Base-by-base conservation (phyloP, 92 coral and sea anemone species). In the Heteractis magnifica region DNA sequence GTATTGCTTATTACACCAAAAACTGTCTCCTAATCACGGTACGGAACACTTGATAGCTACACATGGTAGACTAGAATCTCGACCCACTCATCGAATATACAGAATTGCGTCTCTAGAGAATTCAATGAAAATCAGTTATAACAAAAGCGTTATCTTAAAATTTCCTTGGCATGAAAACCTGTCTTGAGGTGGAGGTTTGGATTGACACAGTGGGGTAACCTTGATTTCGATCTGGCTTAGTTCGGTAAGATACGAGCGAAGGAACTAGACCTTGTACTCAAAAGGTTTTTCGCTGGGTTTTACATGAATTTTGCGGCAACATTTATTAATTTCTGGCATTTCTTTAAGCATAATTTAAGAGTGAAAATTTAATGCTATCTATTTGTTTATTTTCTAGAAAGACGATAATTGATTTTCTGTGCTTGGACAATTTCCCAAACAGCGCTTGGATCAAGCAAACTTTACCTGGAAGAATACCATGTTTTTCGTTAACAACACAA, bases 401-500 rank as follows among this genome's bases (percentile, higher is more conserved):
- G 10, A 8, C 58, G 58, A 53, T 53, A 53, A 53, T 53, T 12
- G 58, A 53, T 8, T 53, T 53, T 8, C 10, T 53, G 9, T 8
- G 13, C 13, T 12, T 8, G 58, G 13, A 53, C 58, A 53, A 4
- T 12, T 12, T 53, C 10, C 58, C 58, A 53, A 12, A 1, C 9
- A 53, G 13, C 58, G 10, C 58, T 8, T 53, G 0, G 58, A 8
- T 8, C 12, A 10, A 16, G 34, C 4, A 26, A 8, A 68, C 49
- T 14, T 2, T 26, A 8, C 3, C 48, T 48, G 23, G 49, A 26
- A 26, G 3, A 41, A 19, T 6, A 76, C 14, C 18, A 76, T 76
- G 79, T 52, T 76, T 10, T 52, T 16, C 23, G 12, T 50, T 65
- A 70, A 81, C 64, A 68, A 81, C 77, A 60, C 84, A 11, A 64